Base-by-base conservation (phyloP, 2,888 invertebrate species). In the Bhutanitis thaidina region DNA sequence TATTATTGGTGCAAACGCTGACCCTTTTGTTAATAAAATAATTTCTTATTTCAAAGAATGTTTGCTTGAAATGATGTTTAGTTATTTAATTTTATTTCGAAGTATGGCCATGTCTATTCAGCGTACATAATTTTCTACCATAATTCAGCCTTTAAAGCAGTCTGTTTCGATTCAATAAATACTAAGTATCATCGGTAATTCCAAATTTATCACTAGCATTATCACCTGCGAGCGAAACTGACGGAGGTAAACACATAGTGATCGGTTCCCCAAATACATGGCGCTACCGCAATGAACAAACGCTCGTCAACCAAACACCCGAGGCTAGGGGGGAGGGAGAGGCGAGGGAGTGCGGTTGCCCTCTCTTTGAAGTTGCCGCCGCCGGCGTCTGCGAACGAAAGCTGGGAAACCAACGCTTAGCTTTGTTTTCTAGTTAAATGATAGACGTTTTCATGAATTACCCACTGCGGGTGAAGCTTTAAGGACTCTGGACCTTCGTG, bases 381-480 rank as follows among this genome's bases (percentile, higher is more conserved):
- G 76, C 66, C 69, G 79, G 79, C 83, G 83, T 80, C 85, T 85
- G 85, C 73, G 69, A 71, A 74, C 77, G 86, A 83, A 83, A 80
- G 81, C 81, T 78, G 79, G 79, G 77, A 78, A 79, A 82, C 84
- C 85, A 65, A 74, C 80, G 83, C 79, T 84, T 80, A 81, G 85
- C 84, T 86, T 86, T 87, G 84, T 86, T 85, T 85, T 80, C 79
- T 70, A 76, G 74, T 82, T 80, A 81, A 83, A 83, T 83, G 81
- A 78, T 78, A 79, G 77, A 67, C 64, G 60, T 60, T 67, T 64
- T 59, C 59, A 59, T 58, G 59, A 77, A 78, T 78, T 76, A 76
- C 70, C 39, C 40, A 20, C 52, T 76, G 78, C 75, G 74, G 65
- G 63, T 67, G 73, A 72, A 66, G 65, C 60, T 57, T 55, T 40